Conservation (phyloP, 1,140 invertebrate genomes). For the Matsumurasca onukii region DNA sequence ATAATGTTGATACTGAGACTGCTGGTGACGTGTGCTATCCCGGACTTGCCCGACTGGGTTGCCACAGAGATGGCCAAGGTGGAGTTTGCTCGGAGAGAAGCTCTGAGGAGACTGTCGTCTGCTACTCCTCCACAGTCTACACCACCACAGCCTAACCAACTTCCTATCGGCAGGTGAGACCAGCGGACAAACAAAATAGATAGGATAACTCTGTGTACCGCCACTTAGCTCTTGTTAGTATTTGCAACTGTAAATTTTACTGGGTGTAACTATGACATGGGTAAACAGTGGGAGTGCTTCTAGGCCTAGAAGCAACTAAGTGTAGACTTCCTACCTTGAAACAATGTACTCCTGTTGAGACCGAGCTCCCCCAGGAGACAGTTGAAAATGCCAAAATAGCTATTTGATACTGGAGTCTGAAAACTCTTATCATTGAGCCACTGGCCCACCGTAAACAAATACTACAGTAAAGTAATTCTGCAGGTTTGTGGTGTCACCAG, state of each 20-base stretch:
- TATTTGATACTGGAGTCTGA: no score
- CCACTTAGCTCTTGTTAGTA: no score
- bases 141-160: conserved; percentile 19
- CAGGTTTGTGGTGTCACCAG: conserved; percentile 39
- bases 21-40: conserved; percentile 80
- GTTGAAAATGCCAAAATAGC: no score
- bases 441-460: no score
- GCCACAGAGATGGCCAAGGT: conserved; percentile 85
- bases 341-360: no score
- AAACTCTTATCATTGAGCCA: no score
- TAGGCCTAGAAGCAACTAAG: no score
- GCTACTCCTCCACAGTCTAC: conserved; percentile 45
- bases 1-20: conserved; percentile 82
- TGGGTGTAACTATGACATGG: background rate
- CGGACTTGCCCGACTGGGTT: conserved; percentile 89
- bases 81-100: conserved; percentile 75
- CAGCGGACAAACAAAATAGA: background rate
- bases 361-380: no score
- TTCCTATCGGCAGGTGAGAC: conserved; percentile 39
- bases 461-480: no score
- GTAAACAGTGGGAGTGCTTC: background rate
- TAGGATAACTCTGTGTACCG: background rate
- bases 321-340: no score
- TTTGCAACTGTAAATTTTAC: background rate
- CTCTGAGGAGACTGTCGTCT: conserved; percentile 53